Conservation (phyloP, 2,113 vertebrate genomes). For the Nanger granti region DNA sequence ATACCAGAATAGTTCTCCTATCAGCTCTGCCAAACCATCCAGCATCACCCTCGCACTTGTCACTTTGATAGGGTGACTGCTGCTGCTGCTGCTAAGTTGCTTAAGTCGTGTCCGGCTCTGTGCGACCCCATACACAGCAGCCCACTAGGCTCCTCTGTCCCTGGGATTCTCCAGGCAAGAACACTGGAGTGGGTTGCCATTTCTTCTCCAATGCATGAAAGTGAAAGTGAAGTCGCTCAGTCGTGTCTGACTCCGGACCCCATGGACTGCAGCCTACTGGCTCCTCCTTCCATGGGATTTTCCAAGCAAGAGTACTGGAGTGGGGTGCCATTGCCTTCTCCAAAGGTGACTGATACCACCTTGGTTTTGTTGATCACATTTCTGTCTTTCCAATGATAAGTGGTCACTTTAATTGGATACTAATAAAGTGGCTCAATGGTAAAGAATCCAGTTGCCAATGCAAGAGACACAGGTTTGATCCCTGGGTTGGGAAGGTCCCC, state of each 20-base stretch:
- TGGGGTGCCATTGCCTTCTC: too few species aligned
- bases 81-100: too few species aligned
- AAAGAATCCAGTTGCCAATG: neutral
- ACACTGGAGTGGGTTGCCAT: too few species aligned
- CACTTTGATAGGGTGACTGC: neutral
- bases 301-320: too few species aligned
- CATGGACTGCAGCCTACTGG: too few species aligned
- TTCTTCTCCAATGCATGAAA: too few species aligned
- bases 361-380: neutral
- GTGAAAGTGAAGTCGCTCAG: too few species aligned
- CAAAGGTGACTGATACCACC: neutral
- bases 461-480: neutral
- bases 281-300: too few species aligned
- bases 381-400: neutral
- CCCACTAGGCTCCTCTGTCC: too few species aligned
- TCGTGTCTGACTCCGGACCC: accelerated
- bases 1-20: neutral
- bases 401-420: neutral
- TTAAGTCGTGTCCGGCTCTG: too few species aligned
- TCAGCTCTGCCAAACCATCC: neutral
- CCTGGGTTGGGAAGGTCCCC: neutral
- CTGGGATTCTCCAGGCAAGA: too few species aligned
- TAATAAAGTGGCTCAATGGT: neutral
- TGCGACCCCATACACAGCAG: too few species aligned
- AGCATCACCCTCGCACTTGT: neutral